Evolutionary conservation across 1,140 invertebrate genomes (phyloP), one percentile per base, ranked within the genome.

Genomic region (Oreohelix idahoensis): DNA sequence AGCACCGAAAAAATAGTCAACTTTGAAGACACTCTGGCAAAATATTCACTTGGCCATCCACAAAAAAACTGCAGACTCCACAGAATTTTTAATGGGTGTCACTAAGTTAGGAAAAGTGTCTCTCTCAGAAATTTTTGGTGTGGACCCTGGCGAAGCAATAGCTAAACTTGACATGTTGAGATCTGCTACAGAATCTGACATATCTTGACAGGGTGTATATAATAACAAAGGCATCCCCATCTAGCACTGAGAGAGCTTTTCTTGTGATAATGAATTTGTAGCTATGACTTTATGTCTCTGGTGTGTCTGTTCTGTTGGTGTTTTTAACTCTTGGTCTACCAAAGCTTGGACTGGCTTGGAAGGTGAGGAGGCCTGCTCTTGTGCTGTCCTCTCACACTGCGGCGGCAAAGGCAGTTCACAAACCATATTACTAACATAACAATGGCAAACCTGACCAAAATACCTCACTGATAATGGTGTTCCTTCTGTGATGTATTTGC

Each of bases 391-490:
- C 4, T 23, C 53, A 58, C 10, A 58, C 2, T 2, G n/a, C n/a
- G n/a, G 10, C 23, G 26, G 23, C 26, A n/a, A 8, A 49, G 45
- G 23, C 38, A n/a, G 26, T 26, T 42, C 38, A 74, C 23, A 49
- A 38, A 26, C 11, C 38, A 80, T 38, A n/a, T n/a, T 71, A 1
- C 5, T 35, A 17, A 82, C 80, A 58, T 32, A 20, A 63, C 80
- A 82, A 5, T n/a, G 29, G 39, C 80, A 82, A 0, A 82, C 70
- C 36, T 74, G 69, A 13, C 80, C 80, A 82, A 82, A 82, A 36
- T 82, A 82, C 26, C 36, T 69, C 13, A 82, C 35, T 20, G 39
- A 29, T 17, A 82, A 0, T 53, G 80, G 80, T 36, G 45, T 74
- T 20, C 51, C 51, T 74, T 82, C 15, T 39, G 42, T 38, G 45